A percentile compares a stretch with the other conserved stretches of the same genome.
Evolutionary conservation across 2,888 invertebrate species (phyloP).

Genomic region (Heliconius ismenius): DNA sequence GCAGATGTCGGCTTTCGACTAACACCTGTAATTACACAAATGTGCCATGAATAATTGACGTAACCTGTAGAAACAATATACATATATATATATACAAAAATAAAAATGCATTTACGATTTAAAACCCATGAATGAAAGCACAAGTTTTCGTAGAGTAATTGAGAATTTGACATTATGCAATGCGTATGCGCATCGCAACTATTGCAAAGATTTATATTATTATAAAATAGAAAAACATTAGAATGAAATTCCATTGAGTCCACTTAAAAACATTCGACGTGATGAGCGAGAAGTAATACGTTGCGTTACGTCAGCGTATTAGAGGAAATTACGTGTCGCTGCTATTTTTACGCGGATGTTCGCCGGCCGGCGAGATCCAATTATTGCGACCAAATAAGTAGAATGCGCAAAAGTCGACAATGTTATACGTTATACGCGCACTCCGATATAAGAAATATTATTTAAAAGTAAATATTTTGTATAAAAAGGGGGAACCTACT

Average conservation of each 20-base stretch:
- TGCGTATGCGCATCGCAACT: conserved; percentile 21
- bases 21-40: conserved; percentile 21
- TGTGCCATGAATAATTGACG: neutral
- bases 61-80: conserved; percentile 2
- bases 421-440: conserved; percentile 26
- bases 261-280: conserved; percentile 27
- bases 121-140: neutral
- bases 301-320: conserved; percentile 48
- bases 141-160: neutral
- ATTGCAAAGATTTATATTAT: conserved; percentile 21
- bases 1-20: conserved; percentile 41
- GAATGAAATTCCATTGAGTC: conserved; percentile 33
- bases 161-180: conserved; percentile 11
- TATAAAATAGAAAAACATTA: conserved; percentile 27
- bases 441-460: neutral
- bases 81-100: neutral
- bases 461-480: too few relatives aligned
- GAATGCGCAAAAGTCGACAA: conserved; percentile 35
- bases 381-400: conserved; percentile 44
- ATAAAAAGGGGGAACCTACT: too few relatives aligned
- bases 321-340: conserved; percentile 54
- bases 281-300: conserved; percentile 39
- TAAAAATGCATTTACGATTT: neutral
- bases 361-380: conserved; percentile 42
- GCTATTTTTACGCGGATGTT: conserved; percentile 47